Evolutionary conservation across 2,797 vertebrate genomes (phyloP).

Genomic region (Labeo calbasu): DNA sequence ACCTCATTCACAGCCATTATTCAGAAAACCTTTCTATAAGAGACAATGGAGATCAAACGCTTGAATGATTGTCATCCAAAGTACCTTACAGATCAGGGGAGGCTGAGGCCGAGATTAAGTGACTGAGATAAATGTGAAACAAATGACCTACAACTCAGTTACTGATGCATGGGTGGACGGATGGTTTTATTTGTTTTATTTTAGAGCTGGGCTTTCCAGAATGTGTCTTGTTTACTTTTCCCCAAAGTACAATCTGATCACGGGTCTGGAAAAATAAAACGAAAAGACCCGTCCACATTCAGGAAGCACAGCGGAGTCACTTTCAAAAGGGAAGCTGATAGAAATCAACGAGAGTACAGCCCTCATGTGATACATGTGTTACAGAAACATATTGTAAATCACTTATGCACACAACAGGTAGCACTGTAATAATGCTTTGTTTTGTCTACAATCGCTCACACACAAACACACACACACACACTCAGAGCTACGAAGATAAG

Average conservation of each 20-base stretch:
- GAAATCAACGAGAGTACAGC: background rate
- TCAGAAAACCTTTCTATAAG: background rate
- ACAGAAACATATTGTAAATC: background rate
- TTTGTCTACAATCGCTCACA: background rate
- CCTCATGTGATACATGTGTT: background rate
- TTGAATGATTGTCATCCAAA: background rate
- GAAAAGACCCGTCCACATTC: slow-evolving; percentile 31
- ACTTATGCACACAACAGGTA: background rate
- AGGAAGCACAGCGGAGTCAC: slow-evolving; percentile 15
- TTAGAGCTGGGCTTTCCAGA: slow-evolving; percentile 24
- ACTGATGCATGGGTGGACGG: too few relatives aligned
- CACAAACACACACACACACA: too few relatives aligned
- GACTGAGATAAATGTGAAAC: too few relatives aligned
- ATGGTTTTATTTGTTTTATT: background rate
- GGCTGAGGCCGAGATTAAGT: too few relatives aligned
- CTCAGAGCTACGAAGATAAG: background rate
- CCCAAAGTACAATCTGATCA: slow-evolving; percentile 8
- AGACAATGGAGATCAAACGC: background rate
- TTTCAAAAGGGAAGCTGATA: slow-evolving; percentile 14
- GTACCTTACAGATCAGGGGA: too few relatives aligned
- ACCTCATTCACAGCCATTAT: background rate
- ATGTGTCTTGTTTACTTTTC: slow-evolving; percentile 36
- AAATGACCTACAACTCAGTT: background rate
- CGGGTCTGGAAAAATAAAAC: slow-evolving; percentile 19
- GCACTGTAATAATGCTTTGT: background rate